Percentiles rank a stretch among this genome's conserved stretches.
These are phyloP conservation scores for Lomographa bimaculata DNA, from an alignment of 2,888 invertebrate genomes.

Conservation along the genomic window DNA sequence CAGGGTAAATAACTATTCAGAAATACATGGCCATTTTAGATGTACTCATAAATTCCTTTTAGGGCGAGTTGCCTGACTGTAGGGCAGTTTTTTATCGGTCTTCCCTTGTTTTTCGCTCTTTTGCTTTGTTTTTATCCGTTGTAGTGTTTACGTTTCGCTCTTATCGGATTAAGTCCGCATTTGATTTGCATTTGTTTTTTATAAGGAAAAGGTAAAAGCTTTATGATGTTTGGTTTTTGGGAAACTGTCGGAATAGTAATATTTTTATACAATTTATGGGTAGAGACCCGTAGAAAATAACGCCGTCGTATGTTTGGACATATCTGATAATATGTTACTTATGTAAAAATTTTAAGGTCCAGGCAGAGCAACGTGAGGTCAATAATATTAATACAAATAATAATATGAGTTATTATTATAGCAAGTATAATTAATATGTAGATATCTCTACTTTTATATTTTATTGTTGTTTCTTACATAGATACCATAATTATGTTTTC, in stretches of 20 bases:
- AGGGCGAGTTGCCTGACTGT: conserved; percentile 9
- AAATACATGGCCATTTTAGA: conserved; percentile 36
- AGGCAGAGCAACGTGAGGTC: too few relatives aligned
- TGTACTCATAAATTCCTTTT: conserved; percentile 39
- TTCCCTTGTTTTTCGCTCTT: conserved; percentile 18
- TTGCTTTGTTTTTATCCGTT: conserved; percentile 20
- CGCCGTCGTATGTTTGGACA: too few relatives aligned
- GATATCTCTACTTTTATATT: too few relatives aligned
- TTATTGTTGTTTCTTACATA: too few relatives aligned
- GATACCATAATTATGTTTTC: too few relatives aligned
- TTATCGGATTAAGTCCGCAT: conserved; percentile 16
- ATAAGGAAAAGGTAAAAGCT: conserved; percentile 9
- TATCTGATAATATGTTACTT: too few relatives aligned
- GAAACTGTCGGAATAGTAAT: not conserved
- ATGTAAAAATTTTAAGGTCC: too few relatives aligned
- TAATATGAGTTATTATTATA: too few relatives aligned
- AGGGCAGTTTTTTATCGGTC: conserved; percentile 29
- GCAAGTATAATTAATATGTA: too few relatives aligned
- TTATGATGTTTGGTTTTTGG: conserved; percentile 6
- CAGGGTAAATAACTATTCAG: conserved; percentile 39
- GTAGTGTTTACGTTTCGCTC: conserved; percentile 19
- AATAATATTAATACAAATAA: too few relatives aligned
- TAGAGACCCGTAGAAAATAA: too few relatives aligned
- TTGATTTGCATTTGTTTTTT: conserved; percentile 17
- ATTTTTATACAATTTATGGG: too few relatives aligned